These are phyloP conservation scores for Agrochola circellaris DNA, from an alignment of 2,888 invertebrate species.

Conservation along the genomic window DNA sequence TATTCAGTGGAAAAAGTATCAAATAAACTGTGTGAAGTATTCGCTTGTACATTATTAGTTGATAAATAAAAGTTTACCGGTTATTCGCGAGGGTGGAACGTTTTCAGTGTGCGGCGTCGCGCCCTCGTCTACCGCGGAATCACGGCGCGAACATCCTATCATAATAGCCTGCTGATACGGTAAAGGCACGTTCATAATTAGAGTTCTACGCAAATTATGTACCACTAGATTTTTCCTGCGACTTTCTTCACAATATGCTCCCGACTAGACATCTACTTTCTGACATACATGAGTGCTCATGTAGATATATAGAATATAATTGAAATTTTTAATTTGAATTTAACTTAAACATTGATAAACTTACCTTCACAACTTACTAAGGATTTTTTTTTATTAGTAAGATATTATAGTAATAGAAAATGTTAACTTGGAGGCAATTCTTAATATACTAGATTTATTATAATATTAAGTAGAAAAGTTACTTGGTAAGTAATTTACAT, in stretches of 20 bases:
- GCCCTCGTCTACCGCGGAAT: slow-evolving; percentile 77
- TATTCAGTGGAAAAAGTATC: background rate
- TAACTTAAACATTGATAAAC: background rate
- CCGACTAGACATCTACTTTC: background rate
- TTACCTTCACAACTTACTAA: background rate
- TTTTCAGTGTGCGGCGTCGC: slow-evolving; percentile 71
- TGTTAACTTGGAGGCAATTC: too few species aligned
- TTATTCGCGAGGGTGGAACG: slow-evolving; percentile 58
- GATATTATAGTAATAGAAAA: background rate
- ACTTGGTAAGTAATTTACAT: background rate
- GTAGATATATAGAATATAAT: background rate
- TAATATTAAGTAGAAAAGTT: background rate
- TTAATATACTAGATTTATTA: too few species aligned
- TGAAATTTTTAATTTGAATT: background rate
- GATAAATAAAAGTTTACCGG: slow-evolving; percentile 71
- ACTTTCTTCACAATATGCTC: background rate
- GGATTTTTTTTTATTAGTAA: background rate
- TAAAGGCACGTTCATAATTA: slow-evolving; percentile 73
- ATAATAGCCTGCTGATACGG: slow-evolving; percentile 78
- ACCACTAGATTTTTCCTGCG: background rate
- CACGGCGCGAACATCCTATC: slow-evolving; percentile 78
- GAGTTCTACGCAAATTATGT: slow-evolving; percentile 6
- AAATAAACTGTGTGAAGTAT: slow-evolving; percentile 43
- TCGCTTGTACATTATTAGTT: slow-evolving; percentile 52
- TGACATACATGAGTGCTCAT: background rate